Evolutionary conservation across 2,888 invertebrate species (phyloP).

Genomic region (Hoplodrina blanda): DNA sequence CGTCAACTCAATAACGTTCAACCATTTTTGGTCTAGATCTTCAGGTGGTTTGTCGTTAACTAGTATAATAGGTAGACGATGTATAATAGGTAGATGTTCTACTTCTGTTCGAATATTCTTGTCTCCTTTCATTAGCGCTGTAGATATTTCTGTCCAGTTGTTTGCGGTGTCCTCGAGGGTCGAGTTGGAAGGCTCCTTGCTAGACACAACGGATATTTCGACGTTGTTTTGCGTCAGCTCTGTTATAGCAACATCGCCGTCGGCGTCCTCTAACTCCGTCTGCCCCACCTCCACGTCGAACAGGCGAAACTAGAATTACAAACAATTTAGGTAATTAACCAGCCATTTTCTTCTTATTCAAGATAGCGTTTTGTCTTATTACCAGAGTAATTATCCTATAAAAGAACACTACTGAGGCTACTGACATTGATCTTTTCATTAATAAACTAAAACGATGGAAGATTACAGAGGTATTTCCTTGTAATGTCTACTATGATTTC

Average conservation of each 20-base stretch:
- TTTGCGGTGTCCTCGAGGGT: slow-evolving; percentile 71
- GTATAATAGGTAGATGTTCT: slow-evolving; percentile 66
- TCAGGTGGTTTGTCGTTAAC: slow-evolving; percentile 85
- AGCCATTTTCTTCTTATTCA: slow-evolving; percentile 11
- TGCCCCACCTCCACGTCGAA: slow-evolving; percentile 82
- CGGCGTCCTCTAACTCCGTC: slow-evolving; percentile 65
- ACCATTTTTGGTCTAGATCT: slow-evolving; percentile 84
- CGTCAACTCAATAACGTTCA: slow-evolving; percentile 76
- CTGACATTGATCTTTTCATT: slow-evolving; percentile 1
- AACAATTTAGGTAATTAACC: slow-evolving; percentile 9
- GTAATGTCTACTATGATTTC: background rate
- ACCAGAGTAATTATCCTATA: slow-evolving; percentile 18
- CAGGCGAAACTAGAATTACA: slow-evolving; percentile 73
- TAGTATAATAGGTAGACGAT: slow-evolving; percentile 82
- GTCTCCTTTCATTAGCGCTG: slow-evolving; percentile 72
- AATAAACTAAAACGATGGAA: background rate
- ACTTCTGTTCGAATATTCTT: slow-evolving; percentile 65
- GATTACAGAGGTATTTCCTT: slow-evolving; percentile 2
- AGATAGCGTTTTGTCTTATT: background rate
- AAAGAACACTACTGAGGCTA: background rate
- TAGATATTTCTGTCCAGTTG: slow-evolving; percentile 73
- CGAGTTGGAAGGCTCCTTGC: slow-evolving; percentile 73
- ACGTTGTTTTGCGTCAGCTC: slow-evolving; percentile 76
- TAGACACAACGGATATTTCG: slow-evolving; percentile 76
- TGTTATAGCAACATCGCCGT: slow-evolving; percentile 71